Conservation (phyloP, 2,113 vertebrate species). For the Phylloscopus trochilus region DNA sequence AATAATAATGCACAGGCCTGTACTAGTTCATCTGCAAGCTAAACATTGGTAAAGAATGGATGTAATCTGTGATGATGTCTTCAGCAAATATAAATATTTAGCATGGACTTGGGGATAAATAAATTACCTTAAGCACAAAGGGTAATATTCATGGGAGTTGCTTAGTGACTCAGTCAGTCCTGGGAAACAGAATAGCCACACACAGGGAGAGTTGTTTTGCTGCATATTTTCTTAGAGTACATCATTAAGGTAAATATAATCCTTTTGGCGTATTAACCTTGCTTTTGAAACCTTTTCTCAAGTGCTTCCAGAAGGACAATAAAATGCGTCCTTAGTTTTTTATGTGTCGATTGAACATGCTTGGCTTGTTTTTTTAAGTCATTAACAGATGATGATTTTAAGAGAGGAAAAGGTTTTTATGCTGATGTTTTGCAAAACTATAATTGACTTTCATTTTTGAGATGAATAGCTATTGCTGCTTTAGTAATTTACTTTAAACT, state of each 20-base stretch:
- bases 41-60: slow-evolving; percentile 7
- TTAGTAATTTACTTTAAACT: not conserved
- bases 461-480: not conserved
- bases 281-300: slow-evolving; percentile 23
- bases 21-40: slow-evolving; percentile 10
- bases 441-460: not conserved
- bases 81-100: slow-evolving; percentile 51
- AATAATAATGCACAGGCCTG: slow-evolving; percentile 9
- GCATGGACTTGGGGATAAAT: slow-evolving; percentile 15
- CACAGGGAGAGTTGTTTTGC: slow-evolving; percentile 29
- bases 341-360: not conserved
- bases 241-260: slow-evolving; percentile 59
- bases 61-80: slow-evolving; percentile 26
- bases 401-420: not conserved
- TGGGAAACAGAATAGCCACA: slow-evolving; percentile 30
- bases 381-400: not conserved
- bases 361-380: not conserved
- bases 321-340: not conserved
- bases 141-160: not conserved
- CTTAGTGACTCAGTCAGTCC: slow-evolving; percentile 14
- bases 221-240: slow-evolving; percentile 46
- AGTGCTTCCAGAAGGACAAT: slow-evolving; percentile 1
- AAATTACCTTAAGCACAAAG: not conserved
- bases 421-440: not conserved
- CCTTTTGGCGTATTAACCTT: slow-evolving; percentile 29